Percentiles rank a stretch among this genome's conserved stretches.
phyloP scores from a whole-genome alignment of 2,113 vertebrate species.

The Hepsetus odoe region DNA sequence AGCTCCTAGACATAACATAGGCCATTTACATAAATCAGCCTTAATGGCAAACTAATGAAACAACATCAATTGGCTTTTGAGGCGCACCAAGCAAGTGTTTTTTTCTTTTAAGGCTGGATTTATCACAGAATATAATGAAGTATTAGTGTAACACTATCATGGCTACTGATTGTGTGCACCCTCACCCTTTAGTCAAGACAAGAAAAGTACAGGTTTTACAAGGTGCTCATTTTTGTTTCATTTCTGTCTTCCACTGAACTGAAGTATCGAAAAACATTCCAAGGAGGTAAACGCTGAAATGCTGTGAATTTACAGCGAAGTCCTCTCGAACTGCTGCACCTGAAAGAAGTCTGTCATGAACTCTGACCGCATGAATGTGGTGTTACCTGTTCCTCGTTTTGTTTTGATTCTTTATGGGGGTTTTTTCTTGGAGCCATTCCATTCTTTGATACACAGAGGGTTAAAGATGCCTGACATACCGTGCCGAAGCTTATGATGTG shows the following conservation, averaged over 20 bases:
- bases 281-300: background rate
- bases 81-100: no score
- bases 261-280: background rate
- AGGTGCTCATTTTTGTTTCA: no score
- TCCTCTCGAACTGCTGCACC: background rate
- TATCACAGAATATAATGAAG: no score
- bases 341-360: background rate
- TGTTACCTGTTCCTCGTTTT: constrained; percentile 70
- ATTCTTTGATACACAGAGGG: constrained; percentile 22
- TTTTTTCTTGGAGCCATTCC: constrained; percentile 48
- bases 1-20: no score
- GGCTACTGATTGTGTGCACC: no score
- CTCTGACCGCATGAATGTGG: constrained; percentile 62
- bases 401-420: background rate
- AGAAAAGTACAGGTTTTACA: no score
- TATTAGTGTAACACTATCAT: no score
- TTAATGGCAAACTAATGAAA: no score
- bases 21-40: no score
- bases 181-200: no score
- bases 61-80: no score
- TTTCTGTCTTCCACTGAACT: background rate
- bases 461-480: background rate
- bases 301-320: background rate
- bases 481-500: background rate
- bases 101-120: no score